Evolutionary conservation across 2,888 invertebrate species (phyloP), one percentile per base, ranked within the genome.

Genomic region (Tipula confusa): DNA sequence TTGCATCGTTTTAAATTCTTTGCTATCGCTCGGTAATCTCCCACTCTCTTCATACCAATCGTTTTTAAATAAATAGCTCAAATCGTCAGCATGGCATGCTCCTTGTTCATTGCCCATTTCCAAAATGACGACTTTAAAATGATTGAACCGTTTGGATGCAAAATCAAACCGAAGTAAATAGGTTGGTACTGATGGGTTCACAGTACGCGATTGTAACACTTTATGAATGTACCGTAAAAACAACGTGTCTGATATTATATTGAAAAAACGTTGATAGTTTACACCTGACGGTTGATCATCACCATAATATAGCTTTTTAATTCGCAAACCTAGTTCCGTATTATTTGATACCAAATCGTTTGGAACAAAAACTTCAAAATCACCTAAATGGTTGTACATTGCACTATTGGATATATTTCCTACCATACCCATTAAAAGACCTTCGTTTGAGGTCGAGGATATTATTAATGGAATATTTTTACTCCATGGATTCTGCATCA

Each of bases 151-250:
- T 85, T 88, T 87, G 1, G 89, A 89, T 85, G 89, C 89, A 84
- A 89, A 88, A 84, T 89, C 89, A 83, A 89, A 89, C 29, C 89
- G 88, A 85, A 89, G 89, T 4, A 89, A 86, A 84, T 87, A 89
- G 2, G 89, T 89, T 15, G 88, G 87, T 0, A 87, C 88, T 1
- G 84, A 85, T 1, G 86, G 85, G 81, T 88, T 84, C 31, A 87
- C 85, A 13, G 87, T 79, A 2, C 89, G 87, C 0, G 86, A 36
- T 6, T 87, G 82, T 0, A 87, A 85, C 1, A 87, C 86, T n/a
- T 89, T 88, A 29, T 88, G 87, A 1, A 89, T 86, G 24, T 7
- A 24, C 11, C 38, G 64, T 43, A 43, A 15, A 43, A 43, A 43
- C 15, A 9, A 64, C 38, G 13, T 4, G 13, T 24, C 64, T 64